Conservation (phyloP, 2,888 invertebrate species). For the Falcaria lacertinaria region DNA sequence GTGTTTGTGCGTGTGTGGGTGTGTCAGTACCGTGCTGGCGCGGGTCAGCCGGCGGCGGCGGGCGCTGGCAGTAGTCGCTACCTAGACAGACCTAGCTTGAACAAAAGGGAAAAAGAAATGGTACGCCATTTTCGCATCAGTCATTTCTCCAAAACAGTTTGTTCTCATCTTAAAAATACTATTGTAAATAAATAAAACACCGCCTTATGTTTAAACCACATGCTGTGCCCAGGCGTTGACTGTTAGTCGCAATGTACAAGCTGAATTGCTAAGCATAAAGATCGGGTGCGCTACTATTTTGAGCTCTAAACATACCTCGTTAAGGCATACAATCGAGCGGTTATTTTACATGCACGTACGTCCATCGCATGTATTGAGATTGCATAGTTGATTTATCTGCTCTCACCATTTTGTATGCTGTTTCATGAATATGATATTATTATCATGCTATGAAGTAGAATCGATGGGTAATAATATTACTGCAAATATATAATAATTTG, state of each 20-base stretch:
- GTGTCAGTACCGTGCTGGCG: slow-evolving; percentile 72
- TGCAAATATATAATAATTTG: too few species aligned
- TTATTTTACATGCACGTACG: background rate
- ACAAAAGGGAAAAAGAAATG: slow-evolving; percentile 77
- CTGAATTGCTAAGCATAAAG: background rate
- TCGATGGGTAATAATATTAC: too few species aligned
- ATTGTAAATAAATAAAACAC: background rate
- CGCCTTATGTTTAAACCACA: background rate
- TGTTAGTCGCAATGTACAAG: background rate
- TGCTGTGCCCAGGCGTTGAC: background rate
- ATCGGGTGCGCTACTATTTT: background rate
- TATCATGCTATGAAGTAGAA: too few species aligned
- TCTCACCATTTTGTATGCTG: too few species aligned
- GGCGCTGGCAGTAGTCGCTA: slow-evolving; percentile 63
- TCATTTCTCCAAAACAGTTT: slow-evolving; percentile 64
- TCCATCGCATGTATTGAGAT: too few species aligned
- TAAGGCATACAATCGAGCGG: background rate
- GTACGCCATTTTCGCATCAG: slow-evolving; percentile 76
- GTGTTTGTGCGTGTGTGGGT: slow-evolving; percentile 23
- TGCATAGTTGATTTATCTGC: too few species aligned
- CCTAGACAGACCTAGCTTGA: slow-evolving; percentile 81
- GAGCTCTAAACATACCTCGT: background rate
- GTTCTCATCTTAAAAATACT: slow-evolving; percentile 1
- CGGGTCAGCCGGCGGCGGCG: slow-evolving; percentile 57
- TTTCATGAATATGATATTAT: too few species aligned